A percentile compares a stretch with the other conserved stretches of the same genome.
These are phyloP conservation scores for Amphibalanus amphitrite DNA, from an alignment of 1,140 invertebrate species.

Conservation along the genomic window DNA sequence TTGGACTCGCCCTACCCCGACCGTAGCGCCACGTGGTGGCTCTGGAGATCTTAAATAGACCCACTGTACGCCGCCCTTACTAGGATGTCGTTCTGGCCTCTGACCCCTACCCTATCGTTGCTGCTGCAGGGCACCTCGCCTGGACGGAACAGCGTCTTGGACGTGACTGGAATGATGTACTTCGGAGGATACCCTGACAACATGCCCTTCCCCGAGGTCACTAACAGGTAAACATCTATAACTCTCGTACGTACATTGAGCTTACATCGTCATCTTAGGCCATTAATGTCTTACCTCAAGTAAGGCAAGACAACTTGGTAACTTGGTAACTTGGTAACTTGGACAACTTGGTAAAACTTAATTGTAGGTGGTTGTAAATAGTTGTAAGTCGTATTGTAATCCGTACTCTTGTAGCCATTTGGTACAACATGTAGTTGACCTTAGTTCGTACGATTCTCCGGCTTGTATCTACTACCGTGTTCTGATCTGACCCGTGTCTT, in stretches of 20 bases:
- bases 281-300: slow-evolving; percentile 2
- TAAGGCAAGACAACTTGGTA: too few relatives aligned
- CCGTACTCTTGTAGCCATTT: background rate
- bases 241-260: background rate
- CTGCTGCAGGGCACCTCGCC: slow-evolving; percentile 21
- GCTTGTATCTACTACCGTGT: slow-evolving; percentile 4
- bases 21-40: too few relatives aligned
- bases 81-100: too few relatives aligned
- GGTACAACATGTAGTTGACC: background rate
- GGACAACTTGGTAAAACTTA: too few relatives aligned
- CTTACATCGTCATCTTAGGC: background rate
- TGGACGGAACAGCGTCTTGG: slow-evolving; percentile 19
- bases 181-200: slow-evolving; percentile 67
- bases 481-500: slow-evolving; percentile 26
- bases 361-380: too few relatives aligned
- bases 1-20: too few relatives aligned
- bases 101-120: too few relatives aligned
- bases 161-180: slow-evolving; percentile 38
- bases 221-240: slow-evolving; percentile 30
- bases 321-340: too few relatives aligned
- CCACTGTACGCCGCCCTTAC: too few relatives aligned
- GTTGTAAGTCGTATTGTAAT: background rate
- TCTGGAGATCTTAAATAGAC: too few relatives aligned
- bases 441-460: background rate
- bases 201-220: slow-evolving; percentile 44